Base-by-base conservation (phyloP, 2,113 vertebrate species). In the Thinocorus orbignyianus region DNA sequence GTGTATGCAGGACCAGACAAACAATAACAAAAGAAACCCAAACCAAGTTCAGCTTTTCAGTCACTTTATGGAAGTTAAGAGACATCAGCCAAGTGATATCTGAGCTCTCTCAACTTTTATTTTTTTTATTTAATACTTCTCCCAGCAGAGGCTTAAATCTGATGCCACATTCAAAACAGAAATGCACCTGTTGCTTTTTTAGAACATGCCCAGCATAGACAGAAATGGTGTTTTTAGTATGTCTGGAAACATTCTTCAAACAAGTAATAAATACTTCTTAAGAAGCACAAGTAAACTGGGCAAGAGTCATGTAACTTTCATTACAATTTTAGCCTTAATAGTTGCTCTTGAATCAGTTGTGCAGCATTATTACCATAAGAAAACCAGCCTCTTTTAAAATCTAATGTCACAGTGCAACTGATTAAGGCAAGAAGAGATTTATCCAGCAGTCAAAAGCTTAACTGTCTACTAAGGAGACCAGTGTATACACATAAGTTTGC, bases 241-340 rank as follows among this genome's bases (percentile, higher is more conserved):
- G 37, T 71, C 33, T 91, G 91, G 76, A 94, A 92, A 81, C 31
- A 81, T 90, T 88, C 26, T 55, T 95, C 61, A 84, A 92, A 76
- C 13, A 74, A 60, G 30, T 76, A 93, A 90, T 77, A 92, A 82
- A 68, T 60, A 55, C n/a, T 72, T 91, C 85, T 89, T 81, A 68
- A 92, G 74, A 81, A 68, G 33, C 25, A 68, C 9, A 77, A 61
- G 13, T 90, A 91, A 82, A 76, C 54, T 44, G 33, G 41, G 46
- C 66, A 64, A 23, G 48, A 4, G 3, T 41, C 33, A 61, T 66
- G 14, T 68, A 81, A 66, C 48, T 86, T 90, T 93, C 83, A 78
- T 92, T 70, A 66, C 28, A 89, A 55, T 77, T 88, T 83, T 44
- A 91, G 20, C 74, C 64, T 49, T 92, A 78, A 57, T 54, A 64